Evolutionary conservation across 2,888 invertebrate species (phyloP).

Genomic region (Nudaria mundana): DNA sequence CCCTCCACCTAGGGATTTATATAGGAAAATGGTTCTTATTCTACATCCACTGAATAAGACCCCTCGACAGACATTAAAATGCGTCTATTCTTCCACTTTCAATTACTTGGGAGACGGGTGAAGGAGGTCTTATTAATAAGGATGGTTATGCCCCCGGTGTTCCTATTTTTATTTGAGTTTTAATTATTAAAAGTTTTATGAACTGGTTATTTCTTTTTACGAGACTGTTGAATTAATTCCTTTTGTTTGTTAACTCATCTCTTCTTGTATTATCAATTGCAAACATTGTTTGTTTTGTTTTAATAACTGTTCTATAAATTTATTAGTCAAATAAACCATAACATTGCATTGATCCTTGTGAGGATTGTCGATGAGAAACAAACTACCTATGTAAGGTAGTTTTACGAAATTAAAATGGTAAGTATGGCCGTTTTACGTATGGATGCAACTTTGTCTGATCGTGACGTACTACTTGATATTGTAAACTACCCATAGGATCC

Average conservation of each 20-base stretch:
- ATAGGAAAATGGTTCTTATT: slow-evolving; percentile 47
- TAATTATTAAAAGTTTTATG: slow-evolving; percentile 80
- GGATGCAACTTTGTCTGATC: no score
- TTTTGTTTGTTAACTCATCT: slow-evolving; percentile 73
- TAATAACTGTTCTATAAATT: slow-evolving; percentile 33
- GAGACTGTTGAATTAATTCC: slow-evolving; percentile 77
- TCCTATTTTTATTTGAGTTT: slow-evolving; percentile 75
- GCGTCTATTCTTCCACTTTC: slow-evolving; percentile 10
- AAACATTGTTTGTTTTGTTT: slow-evolving; percentile 37
- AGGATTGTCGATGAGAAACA: no score
- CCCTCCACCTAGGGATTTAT: slow-evolving; percentile 56
- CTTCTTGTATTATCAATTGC: slow-evolving; percentile 43
- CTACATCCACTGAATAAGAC: slow-evolving; percentile 43
- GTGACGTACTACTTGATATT: no score
- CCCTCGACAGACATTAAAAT: slow-evolving; percentile 31
- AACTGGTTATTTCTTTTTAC: slow-evolving; percentile 80
- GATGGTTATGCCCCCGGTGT: slow-evolving; percentile 45
- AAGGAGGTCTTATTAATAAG: slow-evolving; percentile 40
- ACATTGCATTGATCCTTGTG: no score
- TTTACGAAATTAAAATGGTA: no score
- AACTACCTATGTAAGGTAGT: no score
- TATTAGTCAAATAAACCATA: no score
- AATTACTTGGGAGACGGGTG: slow-evolving; percentile 8
- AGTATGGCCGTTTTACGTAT: no score
- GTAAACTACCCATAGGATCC: no score